These are phyloP conservation scores for Crypturellus undulatus DNA, from an alignment of 2,113 vertebrate species.

Conservation along the genomic window DNA sequence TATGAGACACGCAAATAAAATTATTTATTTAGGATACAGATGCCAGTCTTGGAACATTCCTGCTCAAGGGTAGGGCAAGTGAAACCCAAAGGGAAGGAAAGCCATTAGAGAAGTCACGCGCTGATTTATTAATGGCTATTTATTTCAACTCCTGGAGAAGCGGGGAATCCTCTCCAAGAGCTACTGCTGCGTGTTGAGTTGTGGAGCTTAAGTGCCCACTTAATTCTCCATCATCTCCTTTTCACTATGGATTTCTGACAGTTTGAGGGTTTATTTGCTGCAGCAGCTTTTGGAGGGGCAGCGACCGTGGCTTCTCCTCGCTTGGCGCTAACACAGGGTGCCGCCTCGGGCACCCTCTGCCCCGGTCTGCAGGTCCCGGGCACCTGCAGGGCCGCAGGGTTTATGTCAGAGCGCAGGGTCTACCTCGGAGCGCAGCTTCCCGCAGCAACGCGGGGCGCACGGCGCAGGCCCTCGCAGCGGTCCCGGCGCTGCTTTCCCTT, in stretches of 20 bases:
- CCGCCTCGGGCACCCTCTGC: fast-evolving
- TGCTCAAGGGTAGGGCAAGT: neutral
- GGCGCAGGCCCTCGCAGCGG: neutral
- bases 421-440: too few relatives aligned
- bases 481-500: neutral
- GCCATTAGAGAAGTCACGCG: neutral
- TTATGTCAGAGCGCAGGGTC: too few relatives aligned
- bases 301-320: fast-evolving
- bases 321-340: neutral
- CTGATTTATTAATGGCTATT: neutral
- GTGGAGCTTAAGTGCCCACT: fast-evolving
- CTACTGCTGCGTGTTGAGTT: neutral
- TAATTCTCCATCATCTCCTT: neutral
- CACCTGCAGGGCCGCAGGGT: too few relatives aligned
- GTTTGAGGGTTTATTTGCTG: neutral
- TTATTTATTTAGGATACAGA: neutral
- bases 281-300: neutral
- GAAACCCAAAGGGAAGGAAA: neutral
- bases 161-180: neutral
- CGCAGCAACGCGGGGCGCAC: neutral
- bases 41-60: neutral
- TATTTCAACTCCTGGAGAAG: neutral
- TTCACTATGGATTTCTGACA: neutral
- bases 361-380: fast-evolving
- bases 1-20: neutral